Conservation (phyloP, 2,888 invertebrate genomes). For the Eupithecia centaureata region DNA sequence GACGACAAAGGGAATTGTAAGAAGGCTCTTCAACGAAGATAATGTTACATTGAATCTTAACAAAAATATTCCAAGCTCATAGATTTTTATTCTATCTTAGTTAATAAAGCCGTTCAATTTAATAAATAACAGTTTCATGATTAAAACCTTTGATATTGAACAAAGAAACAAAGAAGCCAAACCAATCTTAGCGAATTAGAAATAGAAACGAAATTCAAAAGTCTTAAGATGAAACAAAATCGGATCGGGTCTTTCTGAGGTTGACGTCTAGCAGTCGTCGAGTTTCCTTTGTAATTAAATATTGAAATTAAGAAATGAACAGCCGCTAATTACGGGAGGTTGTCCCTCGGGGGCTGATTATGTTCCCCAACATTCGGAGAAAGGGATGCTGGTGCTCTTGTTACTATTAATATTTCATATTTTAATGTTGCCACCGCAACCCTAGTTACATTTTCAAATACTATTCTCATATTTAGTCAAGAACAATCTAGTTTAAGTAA, state of each 20-base stretch:
- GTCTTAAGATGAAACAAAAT: slow-evolving; percentile 80
- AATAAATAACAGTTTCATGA: slow-evolving; percentile 38
- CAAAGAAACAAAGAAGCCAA: slow-evolving; percentile 73
- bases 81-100: slow-evolving; percentile 37
- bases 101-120: slow-evolving; percentile 37
- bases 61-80: slow-evolving; percentile 23
- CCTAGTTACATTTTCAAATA: neutral
- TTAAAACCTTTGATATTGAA: slow-evolving; percentile 68
- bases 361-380: slow-evolving; percentile 74
- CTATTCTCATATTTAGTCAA: slow-evolving; percentile 38
- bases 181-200: slow-evolving; percentile 62
- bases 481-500: neutral
- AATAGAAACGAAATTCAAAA: slow-evolving; percentile 72
- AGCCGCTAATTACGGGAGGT: slow-evolving; percentile 84
- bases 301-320: slow-evolving; percentile 86
- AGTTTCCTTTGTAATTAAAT: slow-evolving; percentile 85
- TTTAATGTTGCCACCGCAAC: slow-evolving; percentile 61
- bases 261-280: slow-evolving; percentile 83
- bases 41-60: slow-evolving; percentile 65
- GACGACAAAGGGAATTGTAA: slow-evolving; percentile 72
- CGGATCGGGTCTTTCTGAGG: slow-evolving; percentile 77
- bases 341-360: slow-evolving; percentile 83
- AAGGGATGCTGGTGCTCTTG: slow-evolving; percentile 74
- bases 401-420: slow-evolving; percentile 79
- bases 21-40: slow-evolving; percentile 66